phyloP scores from a whole-genome alignment of 2,888 invertebrate species.

The Cataglyphis rosenhaueri region DNA sequence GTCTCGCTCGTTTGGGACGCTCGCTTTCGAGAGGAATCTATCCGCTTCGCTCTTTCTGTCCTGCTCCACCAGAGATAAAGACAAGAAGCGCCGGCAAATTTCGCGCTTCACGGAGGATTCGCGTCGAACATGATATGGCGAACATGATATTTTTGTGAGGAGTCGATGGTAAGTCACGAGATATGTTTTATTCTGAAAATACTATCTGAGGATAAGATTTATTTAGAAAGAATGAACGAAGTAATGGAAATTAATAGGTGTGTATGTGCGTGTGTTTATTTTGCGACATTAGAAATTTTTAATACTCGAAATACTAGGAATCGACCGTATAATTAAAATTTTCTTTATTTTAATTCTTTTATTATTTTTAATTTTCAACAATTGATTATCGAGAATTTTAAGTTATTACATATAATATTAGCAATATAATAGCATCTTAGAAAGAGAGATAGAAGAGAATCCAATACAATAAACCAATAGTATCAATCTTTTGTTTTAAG shows the following conservation, averaged over 20 bases:
- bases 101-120: slow-evolving; percentile 10
- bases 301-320: not conserved
- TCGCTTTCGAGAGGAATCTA: not conserved
- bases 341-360: not conserved
- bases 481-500: not conserved
- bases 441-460: not conserved
- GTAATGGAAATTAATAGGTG: not conserved
- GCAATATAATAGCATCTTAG: not conserved
- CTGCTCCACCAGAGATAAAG: not conserved
- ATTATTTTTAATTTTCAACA: not conserved
- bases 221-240: not conserved
- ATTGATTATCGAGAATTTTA: not conserved
- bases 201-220: not conserved
- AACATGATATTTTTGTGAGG: slow-evolving; percentile 60
- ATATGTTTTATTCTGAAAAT: not conserved
- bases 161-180: not conserved
- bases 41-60: not conserved
- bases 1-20: not conserved
- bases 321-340: not conserved
- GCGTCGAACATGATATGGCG: not conserved
- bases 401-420: not conserved
- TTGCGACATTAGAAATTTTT: not conserved
- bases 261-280: not conserved
- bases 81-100: slow-evolving; percentile 19
- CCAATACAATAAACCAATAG: not conserved